Base-by-base conservation (phyloP, 2,888 invertebrate genomes). In the Oscheius sp. region DNA sequence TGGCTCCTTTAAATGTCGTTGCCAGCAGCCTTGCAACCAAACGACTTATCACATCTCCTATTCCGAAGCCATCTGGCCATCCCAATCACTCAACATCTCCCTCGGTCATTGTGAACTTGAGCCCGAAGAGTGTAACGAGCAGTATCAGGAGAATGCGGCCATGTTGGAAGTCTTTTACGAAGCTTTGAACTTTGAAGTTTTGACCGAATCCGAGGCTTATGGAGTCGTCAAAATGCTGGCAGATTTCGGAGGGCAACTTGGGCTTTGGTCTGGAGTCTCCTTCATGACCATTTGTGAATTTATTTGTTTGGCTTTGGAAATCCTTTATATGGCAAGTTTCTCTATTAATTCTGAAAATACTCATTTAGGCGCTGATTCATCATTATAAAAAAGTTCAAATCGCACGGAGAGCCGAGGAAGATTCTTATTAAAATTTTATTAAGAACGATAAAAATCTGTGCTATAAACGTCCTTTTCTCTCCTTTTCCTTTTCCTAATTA, bases 81-180 rank as follows among this genome's bases (percentile, higher is more conserved):
- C 81, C 12, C 75, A 79, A 58, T 79, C 82, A 8, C 69, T 84
- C 23, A 80, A 84, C 34, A 83, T 84, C 23, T 72, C 76, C 8
- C 72, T 84, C 1, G 83, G 82, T 23, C 65, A 73, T 10, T 84
- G 84, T 53, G 73, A 80, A 42, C 69, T 75, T 15, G 50, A 66
- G 23, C 78, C 78, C 5, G 81, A 78, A 31, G 76, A 78, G 55
- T 84, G 84, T 65, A 83, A 82, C 63, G 81, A 82, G 63, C 79
- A 84, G 61, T 84, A 84, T 57, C 75, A 80, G 82, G 83, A 84
- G 65, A 82, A 85, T 70, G 85, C 82, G 0, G 84, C 84, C 2
- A 82, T 85, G 82, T 61, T 85, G 17, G 85, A 85, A 69, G 83
- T 85, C 2, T 84, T 85, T 67, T 84, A 83, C 64, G 84, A 84